Conservation (phyloP, 2,888 invertebrate genomes). For the Caenorhabditis sp. region DNA sequence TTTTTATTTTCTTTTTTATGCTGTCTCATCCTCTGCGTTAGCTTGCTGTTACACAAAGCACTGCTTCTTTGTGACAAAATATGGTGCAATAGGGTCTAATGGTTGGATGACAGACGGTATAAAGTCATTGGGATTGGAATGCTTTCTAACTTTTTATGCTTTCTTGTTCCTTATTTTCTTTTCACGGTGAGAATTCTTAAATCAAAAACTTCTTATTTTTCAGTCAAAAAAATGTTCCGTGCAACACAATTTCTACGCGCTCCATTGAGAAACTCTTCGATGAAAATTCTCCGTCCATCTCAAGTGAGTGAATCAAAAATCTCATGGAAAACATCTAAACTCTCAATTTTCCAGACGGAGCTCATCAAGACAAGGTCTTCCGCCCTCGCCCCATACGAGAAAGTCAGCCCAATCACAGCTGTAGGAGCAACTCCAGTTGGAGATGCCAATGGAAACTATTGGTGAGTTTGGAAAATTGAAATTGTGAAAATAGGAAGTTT, state of each 20-base stretch:
- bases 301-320: too few relatives aligned
- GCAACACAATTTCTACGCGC: slow-evolving; percentile 31
- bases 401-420: slow-evolving; percentile 68
- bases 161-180: not conserved
- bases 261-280: slow-evolving; percentile 41
- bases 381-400: slow-evolving; percentile 49
- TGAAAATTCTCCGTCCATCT: slow-evolving; percentile 49
- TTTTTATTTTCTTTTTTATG: slow-evolving; percentile 3
- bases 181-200: not conserved
- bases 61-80: slow-evolving; percentile 23
- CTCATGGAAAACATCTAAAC: not conserved
- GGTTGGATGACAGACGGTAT: slow-evolving; percentile 25
- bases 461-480: slow-evolving; percentile 64
- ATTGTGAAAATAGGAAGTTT: too few relatives aligned
- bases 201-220: not conserved
- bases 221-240: slow-evolving; percentile 48
- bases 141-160: not conserved
- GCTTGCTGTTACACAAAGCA: not conserved
- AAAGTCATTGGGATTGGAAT: slow-evolving; percentile 7
- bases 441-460: slow-evolving; percentile 73
- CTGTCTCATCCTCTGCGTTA: not conserved
- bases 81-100: slow-evolving; percentile 54
- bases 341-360: slow-evolving; percentile 25
- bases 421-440: slow-evolving; percentile 72
- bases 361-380: slow-evolving; percentile 46